Evolutionary conservation across 37 sponge, comb jelly and placozoan genomes (phyloP), one percentile per base, ranked within the genome.

Genomic region (Theonella swinhoei): DNA sequence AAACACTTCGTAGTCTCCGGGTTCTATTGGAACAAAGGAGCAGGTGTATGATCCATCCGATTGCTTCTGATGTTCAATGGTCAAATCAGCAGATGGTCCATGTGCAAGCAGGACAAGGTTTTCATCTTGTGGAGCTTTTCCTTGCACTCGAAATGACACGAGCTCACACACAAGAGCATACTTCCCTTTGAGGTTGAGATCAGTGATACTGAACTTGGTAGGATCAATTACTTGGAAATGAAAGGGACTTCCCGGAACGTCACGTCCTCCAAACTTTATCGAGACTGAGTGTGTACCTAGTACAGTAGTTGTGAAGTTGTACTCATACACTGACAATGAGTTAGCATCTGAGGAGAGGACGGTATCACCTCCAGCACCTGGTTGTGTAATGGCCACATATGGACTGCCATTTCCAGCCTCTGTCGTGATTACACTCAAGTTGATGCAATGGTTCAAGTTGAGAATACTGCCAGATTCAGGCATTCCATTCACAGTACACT

Each of bases 21-120:
- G 79, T 29, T 88, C 89, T 37, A 88, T 83, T 1, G 94, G 94
- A 9, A 85, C 78, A 74, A 93, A 93, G 67, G 80, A 78, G 28
- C 85, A 83, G 26, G 30, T 64, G 43, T 77, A 83, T 0, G 37
- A 39, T 3, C 73, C 85, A 3, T 62, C 79, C 1, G 47, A 75
- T 20, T 75, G 69, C 3, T 67, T 76, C 37, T 62, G 54, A 0
- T 58, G 38, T 24, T 88, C 76, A 31, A 85, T 67, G 25, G 77
- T 85, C 17, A 89, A 79, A 63, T 94, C 95, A 7, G 85, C 84
- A 22, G 72, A 62, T 19, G 95, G 95, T n/a, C 95, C 95, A 34
- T 91, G 88, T 0, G 89, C 91, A 33, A 82, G 60, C 8, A 80
- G 79, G 29, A 30, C 25, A 0, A 94, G 33, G 14, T 72, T 64